Evolutionary conservation across 2,113 vertebrate genomes (phyloP).

Genomic region (Bombycilla garrulus): DNA sequence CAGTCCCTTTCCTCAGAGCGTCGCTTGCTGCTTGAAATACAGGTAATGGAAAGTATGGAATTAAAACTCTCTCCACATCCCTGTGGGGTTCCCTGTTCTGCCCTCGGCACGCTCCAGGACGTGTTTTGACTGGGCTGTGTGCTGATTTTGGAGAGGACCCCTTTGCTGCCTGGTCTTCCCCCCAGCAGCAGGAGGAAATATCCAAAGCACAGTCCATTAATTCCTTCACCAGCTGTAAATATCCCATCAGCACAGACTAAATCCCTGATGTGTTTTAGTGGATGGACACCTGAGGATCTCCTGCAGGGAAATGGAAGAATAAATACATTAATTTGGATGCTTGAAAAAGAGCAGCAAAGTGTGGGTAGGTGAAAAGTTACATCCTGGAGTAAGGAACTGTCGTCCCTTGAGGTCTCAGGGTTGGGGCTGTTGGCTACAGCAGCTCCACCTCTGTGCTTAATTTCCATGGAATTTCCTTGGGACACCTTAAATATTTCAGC

Average conservation of each 20-base stretch:
- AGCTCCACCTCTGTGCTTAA: not conserved
- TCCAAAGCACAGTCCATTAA: not conserved
- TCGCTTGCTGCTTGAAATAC: not conserved
- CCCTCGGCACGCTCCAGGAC: not conserved
- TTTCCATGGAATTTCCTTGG: not conserved
- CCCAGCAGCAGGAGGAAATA: not conserved
- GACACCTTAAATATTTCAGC: not conserved
- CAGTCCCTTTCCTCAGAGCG: not conserved
- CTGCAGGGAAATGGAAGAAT: not conserved
- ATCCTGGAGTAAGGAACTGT: not conserved
- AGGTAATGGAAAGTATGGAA: not conserved
- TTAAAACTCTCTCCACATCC: not conserved
- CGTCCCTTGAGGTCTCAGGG: accelerated
- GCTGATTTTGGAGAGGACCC: not conserved
- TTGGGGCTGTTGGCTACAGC: not conserved
- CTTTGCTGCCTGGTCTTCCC: not conserved
- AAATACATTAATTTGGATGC: not conserved
- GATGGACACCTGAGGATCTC: not conserved
- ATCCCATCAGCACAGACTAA: not conserved
- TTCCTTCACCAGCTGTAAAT: not conserved
- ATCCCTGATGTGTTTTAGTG: not conserved
- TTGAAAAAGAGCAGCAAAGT: not conserved
- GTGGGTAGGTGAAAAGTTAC: not conserved
- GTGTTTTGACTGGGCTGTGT: not conserved
- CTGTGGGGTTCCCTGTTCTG: not conserved